A percentile compares a stretch with the other conserved stretches of the same genome.
phyloP scores from a whole-genome alignment of 2,888 invertebrate genomes.

The Luperina nickerlii region DNA sequence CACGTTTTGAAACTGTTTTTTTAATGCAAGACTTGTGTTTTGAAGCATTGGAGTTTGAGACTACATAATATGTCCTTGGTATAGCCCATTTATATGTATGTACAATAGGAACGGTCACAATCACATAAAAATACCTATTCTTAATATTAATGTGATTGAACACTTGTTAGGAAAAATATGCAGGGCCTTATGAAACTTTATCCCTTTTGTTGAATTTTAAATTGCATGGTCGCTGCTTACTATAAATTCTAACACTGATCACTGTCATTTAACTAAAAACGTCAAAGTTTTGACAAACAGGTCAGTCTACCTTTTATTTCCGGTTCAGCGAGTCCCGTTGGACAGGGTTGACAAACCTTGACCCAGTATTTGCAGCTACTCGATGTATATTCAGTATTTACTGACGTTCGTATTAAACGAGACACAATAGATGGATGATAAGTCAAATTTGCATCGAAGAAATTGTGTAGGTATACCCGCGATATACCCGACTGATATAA shows the following conservation, averaged over 20 bases:
- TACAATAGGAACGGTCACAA: slow-evolving; percentile 66
- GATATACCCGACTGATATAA: slow-evolving; percentile 36
- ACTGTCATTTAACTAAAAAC: slow-evolving; percentile 36
- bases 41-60: slow-evolving; percentile 70
- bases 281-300: slow-evolving; percentile 37
- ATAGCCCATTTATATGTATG: slow-evolving; percentile 78
- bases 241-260: background rate
- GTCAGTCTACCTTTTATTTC: slow-evolving; percentile 38
- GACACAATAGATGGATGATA: slow-evolving; percentile 38
- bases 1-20: slow-evolving; percentile 59
- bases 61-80: slow-evolving; percentile 79
- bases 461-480: slow-evolving; percentile 15
- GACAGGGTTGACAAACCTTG: slow-evolving; percentile 76
- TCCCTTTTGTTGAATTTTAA: slow-evolving; percentile 19
- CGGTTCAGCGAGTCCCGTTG: slow-evolving; percentile 67
- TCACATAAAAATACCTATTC: slow-evolving; percentile 52
- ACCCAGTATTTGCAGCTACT: slow-evolving; percentile 76
- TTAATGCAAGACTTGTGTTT: slow-evolving; percentile 68
- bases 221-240: slow-evolving; percentile 1
- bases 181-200: slow-evolving; percentile 8
- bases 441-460: slow-evolving; percentile 41
- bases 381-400: slow-evolving; percentile 73
- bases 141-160: slow-evolving; percentile 51
- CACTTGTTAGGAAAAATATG: slow-evolving; percentile 45
- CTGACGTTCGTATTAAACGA: slow-evolving; percentile 51